Base-by-base conservation (phyloP, 2,797 vertebrate genomes). In the Fistularia tabacaria region DNA sequence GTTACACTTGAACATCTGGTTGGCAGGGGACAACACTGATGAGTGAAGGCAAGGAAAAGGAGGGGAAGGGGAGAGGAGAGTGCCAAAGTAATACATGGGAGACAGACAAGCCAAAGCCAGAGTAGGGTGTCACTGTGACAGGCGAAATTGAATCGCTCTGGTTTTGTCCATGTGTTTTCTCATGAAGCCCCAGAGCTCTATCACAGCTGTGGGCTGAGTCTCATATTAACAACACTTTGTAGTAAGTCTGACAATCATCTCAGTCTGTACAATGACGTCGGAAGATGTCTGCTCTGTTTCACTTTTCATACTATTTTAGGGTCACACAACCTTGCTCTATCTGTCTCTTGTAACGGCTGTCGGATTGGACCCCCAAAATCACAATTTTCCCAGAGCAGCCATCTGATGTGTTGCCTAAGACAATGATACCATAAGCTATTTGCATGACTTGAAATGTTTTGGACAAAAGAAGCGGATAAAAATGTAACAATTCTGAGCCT, bases 61-160 rank as follows among this genome's bases (percentile, higher is more conserved):
- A 55, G 7, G 61, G 63, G 69, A 71, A 73, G 10, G 38, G 40
- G 62, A 74, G 69, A 64, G 52, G 49, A 48, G 53, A 64, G 62
- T 13, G 44, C 49, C 59, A 48, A 76, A 78, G 43, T 63, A 51
- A 57, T 74, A 68, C 63, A 60, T 36, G 49, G 46, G 66, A 67
- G 62, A 45, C 59, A 54, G 57, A 65, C 10, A 3, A 64, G 70
- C 56, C 49, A 8, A 58, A 70, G 59, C 66, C 62, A 79, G 74
- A 78, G 69, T 70, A 74, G 77, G 62, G 80, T 83, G 82, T 83
- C 82, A 74, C 78, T 79, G 72, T 84, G 76, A 82, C 77, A 75
- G 45, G 49, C 11, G 74, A 60, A 83, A 79, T 68, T 14, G 54
- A 79, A 84, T 75, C 57, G 7, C 64, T 69, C 59, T 49, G 39